These are phyloP conservation scores for Cynopterus brachyotis DNA, from an alignment of 2,113 vertebrate species.

Conservation along the genomic window DNA sequence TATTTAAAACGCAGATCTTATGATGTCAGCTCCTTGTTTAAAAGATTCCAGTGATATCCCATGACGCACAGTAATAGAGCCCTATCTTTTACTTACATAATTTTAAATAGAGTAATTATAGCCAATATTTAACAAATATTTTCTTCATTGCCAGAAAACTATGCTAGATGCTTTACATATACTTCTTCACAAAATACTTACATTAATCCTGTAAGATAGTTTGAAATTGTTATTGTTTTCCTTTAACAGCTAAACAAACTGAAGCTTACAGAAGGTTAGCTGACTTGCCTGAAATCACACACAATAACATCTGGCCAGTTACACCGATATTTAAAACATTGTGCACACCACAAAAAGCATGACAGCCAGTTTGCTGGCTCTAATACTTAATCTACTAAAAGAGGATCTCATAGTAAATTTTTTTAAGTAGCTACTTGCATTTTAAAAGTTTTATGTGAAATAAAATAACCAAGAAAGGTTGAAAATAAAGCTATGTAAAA, in stretches of 20 bases:
- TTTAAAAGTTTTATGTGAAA: conserved; percentile 11
- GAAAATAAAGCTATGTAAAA: conserved; percentile 18
- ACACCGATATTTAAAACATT: conserved; percentile 1
- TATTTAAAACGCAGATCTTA: conserved; percentile 36
- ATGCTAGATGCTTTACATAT: not conserved
- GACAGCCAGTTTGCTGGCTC: not conserved
- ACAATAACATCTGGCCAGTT: not conserved
- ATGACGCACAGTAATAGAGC: not conserved
- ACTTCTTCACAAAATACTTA: not conserved
- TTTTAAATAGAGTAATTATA: not conserved
- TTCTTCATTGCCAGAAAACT: not conserved
- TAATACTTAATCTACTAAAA: not conserved
- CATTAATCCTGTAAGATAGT: not conserved
- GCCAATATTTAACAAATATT: not conserved
- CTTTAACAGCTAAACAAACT: conserved; percentile 12
- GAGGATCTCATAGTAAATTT: not conserved
- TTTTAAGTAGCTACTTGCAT: not conserved
- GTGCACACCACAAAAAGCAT: not conserved
- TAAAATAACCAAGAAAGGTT: not conserved
- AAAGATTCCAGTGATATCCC: not conserved
- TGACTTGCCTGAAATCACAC: not conserved
- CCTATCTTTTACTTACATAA: not conserved
- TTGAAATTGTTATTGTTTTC: not conserved
- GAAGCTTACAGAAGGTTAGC: not conserved
- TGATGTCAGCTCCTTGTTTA: conserved; percentile 17